Evolutionary conservation across 1,140 invertebrate species (phyloP).

Genomic region (Pemphigus obesinymphae): DNA sequence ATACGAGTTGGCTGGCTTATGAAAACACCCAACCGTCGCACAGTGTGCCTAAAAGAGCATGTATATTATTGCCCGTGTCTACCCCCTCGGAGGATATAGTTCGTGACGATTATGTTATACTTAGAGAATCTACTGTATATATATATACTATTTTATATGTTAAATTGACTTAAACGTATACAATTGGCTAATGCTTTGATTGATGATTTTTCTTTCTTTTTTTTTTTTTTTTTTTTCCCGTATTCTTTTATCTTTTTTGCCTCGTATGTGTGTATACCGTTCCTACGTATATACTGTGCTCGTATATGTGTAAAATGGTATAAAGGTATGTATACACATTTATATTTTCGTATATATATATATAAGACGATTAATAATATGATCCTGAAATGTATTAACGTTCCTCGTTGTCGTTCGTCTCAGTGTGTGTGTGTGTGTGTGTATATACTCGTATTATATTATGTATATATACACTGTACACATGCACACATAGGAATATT

Average conservation of each 20-base stretch:
- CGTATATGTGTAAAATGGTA: no score
- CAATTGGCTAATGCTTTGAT: conserved; percentile 34
- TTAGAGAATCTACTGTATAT: neutral
- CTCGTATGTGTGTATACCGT: no score
- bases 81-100: conserved; percentile 25
- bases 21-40: neutral
- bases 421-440: neutral
- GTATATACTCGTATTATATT: neutral
- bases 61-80: no score
- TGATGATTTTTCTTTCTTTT: conserved; percentile 13
- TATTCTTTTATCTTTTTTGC: neutral
- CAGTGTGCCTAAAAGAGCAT: neutral
- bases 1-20: neutral
- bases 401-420: no score
- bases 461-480: neutral
- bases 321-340: no score
- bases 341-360: no score
- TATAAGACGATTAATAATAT: conserved; percentile 5
- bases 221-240: neutral
- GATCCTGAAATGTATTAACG: neutral
- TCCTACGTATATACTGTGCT: no score
- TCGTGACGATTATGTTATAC: conserved; percentile 37
- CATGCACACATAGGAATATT: neutral
- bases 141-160: no score
- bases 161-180: conserved; percentile 20